Conservation (phyloP, 30 jellyfish, hydroid and myxozoan species). For the Haliclystus octoradiatus region DNA sequence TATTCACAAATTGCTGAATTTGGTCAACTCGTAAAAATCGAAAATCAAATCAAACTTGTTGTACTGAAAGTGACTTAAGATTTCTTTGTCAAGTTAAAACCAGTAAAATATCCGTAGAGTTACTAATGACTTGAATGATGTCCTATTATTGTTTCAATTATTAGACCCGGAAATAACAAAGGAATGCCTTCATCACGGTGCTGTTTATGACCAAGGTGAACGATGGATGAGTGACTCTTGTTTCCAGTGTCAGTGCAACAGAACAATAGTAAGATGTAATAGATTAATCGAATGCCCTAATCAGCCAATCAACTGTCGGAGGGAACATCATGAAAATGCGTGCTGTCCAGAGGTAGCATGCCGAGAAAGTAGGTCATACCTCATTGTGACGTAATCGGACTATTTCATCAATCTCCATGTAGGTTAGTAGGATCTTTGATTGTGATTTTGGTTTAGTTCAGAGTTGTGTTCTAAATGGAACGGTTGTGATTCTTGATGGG, state of each 20-base stretch:
- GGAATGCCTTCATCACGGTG: neutral
- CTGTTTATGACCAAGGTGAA: neutral
- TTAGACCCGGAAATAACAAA: too few species aligned
- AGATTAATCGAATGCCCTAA: neutral
- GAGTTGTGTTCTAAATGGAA: too few species aligned
- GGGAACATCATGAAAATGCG: neutral
- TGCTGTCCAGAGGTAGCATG: conserved; percentile 11
- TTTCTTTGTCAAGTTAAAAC: neutral
- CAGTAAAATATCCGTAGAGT: too few species aligned
- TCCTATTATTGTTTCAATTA: too few species aligned
- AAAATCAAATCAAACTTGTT: too few species aligned
- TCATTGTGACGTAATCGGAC: too few species aligned
- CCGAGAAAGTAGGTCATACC: conserved; percentile 4
- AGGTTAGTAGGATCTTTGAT: neutral
- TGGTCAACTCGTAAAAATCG: too few species aligned
- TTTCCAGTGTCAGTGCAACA: neutral
- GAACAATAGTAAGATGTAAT: neutral
- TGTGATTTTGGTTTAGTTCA: neutral
- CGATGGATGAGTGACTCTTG: conserved; percentile 2
- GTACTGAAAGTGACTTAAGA: neutral
- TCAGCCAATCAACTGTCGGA: conserved; percentile 3
- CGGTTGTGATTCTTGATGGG: neutral
- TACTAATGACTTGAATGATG: too few species aligned
- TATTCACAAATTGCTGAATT: too few species aligned
- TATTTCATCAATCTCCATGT: neutral